A percentile compares a stretch with the other conserved stretches of the same genome.
These are phyloP conservation scores for Chrysopa pallens DNA, from an alignment of 1,140 invertebrate species.

Conservation along the genomic window DNA sequence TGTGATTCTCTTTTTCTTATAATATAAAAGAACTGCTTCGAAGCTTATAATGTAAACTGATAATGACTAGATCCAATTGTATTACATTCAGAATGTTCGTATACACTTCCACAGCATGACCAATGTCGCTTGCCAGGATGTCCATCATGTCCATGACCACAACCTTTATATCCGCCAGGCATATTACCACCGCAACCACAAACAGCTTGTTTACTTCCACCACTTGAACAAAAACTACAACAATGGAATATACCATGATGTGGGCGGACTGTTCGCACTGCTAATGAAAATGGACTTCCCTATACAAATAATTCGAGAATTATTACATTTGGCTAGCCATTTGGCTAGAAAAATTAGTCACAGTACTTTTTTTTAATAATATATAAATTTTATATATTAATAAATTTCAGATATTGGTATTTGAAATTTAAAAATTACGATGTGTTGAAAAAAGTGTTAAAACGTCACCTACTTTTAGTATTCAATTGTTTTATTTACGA, in stretches of 20 bases:
- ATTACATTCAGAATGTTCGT: slow-evolving; percentile 34
- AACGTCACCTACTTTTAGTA: too few relatives aligned
- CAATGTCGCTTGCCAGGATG: slow-evolving; percentile 60
- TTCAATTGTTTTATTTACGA: too few relatives aligned
- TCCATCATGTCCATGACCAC: slow-evolving; percentile 58
- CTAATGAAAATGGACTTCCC: slow-evolving; percentile 38
- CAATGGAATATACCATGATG: slow-evolving; percentile 60
- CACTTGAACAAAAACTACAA: slow-evolving; percentile 63
- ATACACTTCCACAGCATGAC: slow-evolving; percentile 56
- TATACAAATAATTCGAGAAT: slow-evolving; percentile 10
- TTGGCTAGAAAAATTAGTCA: too few relatives aligned
- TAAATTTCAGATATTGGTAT: too few relatives aligned
- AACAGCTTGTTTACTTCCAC: slow-evolving; percentile 41
- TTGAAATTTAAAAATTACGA: too few relatives aligned
- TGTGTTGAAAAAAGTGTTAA: too few relatives aligned
- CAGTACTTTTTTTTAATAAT: too few relatives aligned
- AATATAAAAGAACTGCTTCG: neutral
- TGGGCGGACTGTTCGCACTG: slow-evolving; percentile 28
- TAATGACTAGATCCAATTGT: slow-evolving; percentile 24
- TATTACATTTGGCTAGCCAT: neutral
- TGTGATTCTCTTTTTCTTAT: too few relatives aligned
- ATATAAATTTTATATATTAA: too few relatives aligned
- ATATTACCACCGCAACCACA: slow-evolving; percentile 55
- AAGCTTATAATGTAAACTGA: slow-evolving; percentile 28
- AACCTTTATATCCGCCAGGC: slow-evolving; percentile 56